Evolutionary conservation across 2,113 vertebrate genomes (phyloP), one percentile per base, ranked within the genome.

Genomic region (Chaetodon trifascialis): DNA sequence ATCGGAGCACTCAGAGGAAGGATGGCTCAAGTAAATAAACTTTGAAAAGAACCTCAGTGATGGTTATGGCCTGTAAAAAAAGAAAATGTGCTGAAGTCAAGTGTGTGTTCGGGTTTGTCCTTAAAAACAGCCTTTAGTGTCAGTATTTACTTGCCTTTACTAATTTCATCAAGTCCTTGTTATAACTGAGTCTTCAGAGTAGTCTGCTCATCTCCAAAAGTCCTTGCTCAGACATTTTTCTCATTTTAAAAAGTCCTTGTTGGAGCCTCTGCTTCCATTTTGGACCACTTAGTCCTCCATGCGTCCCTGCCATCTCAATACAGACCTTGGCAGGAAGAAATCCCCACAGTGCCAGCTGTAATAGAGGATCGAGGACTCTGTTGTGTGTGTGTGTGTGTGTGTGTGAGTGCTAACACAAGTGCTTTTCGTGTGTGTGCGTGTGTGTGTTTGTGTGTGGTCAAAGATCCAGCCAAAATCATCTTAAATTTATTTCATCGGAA

Each of bases 181-280:
- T 25, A 8, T 16, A 11, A 60, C 55, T 14, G 17, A 64, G 38
- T 73, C 56, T 64, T 74, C 52, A 62, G 23, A 66, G 34, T 6
- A 14, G 25, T 7, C n/a, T 55, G 55, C 72, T 60, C 49, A 84
- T 73, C 79, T 67, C n/a, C 70, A 34, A 73, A 84, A 83, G 46
- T 65, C 82, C 54, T 70, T 80, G 62, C 83, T 84, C 60, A 73
- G 71, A 60, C 46, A n/a, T 82, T 82, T 84, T 69, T 12, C 16
- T 80, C 11, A 59, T 74, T 80, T 74, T 2, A n/a, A 72, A 40
- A 67, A 73, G n/a, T 65, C 46, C 38, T 82, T 70, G 76, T 65
- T 73, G 67, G 44, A 86, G 58, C 52, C 11, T 52, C 58, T 42
- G 64, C 64, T 46, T 63, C 56, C 40, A 65, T 52, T 73, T 55